Base-by-base conservation (phyloP, 2,888 invertebrate genomes). In the Rugalucina vietnamica region DNA sequence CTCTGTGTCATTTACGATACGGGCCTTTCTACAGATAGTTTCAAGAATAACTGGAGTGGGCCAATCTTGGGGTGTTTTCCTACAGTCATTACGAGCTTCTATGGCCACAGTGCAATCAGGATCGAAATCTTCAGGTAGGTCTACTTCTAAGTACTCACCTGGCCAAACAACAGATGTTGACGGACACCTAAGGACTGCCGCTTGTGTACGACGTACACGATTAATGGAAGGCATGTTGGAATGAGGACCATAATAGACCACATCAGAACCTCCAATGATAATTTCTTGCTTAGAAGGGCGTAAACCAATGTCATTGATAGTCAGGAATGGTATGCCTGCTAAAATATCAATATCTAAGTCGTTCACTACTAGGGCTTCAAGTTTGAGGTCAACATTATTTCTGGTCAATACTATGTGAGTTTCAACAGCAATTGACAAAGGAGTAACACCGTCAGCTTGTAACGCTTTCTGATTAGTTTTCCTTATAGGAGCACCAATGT, bases 261-360 rank as follows among this genome's bases (percentile, higher is more conserved):
- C 14, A 24, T 37, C 27, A 8, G 54, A 37, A 1, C 84, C 79
- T n/a, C 54, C 50, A 37, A 84, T 71, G 36, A 81, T 78, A 18
- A 88, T 77, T 65, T 76, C 29, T 21, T 77, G 79, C 43, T 73
- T 81, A n/a, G 78, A 77, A 14, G 85, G 83, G 21, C 74, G 69
- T 12, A 89, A 65, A 14, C 54, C 24, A 32, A 88, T 79, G 57
- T 86, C 89, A 79, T 89, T 88, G 2, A 32, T 14, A 14, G 73
- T 73, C 76, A 89, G 81, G 71, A 87, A 87, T 0, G 88, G 88
- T 5, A 76, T 85, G 2, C 88, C 85, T 34, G 77, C 76, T 21
- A 82, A n/a, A 1, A 83, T 43, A 18, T 88, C 84, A 18, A 70
- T 57, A 77, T 88, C 88, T 69, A 69, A 36, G 29, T 69, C 69